phyloP scores from a whole-genome alignment of 2,797 vertebrate species.

The Perodicticus potto region DNA sequence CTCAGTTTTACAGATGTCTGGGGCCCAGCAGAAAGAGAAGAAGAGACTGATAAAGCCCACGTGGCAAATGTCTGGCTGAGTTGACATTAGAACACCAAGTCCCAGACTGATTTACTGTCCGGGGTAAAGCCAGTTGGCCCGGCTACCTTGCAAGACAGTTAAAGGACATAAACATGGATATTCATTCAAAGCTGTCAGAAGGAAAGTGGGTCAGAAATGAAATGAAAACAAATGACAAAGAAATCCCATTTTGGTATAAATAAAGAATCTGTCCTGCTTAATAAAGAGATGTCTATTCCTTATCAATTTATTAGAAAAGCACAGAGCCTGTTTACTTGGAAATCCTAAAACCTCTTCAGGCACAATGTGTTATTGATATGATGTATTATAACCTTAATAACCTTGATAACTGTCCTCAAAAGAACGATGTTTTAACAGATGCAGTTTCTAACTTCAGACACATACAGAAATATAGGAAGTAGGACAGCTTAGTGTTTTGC shows the following conservation, averaged over 20 bases:
- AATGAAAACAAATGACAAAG: slow-evolving; percentile 38
- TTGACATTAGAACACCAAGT: not conserved
- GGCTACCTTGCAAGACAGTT: not conserved
- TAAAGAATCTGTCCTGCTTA: not conserved
- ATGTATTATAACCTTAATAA: not conserved
- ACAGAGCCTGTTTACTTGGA: not conserved
- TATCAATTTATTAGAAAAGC: slow-evolving; percentile 47
- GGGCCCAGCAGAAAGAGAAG: not conserved
- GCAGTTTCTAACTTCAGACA: not conserved
- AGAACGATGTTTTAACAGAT: slow-evolving; percentile 48
- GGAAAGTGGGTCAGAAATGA: slow-evolving; percentile 34
- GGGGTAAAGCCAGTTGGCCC: not conserved
- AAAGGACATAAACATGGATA: not conserved
- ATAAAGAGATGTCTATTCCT: not conserved
- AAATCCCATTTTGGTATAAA: not conserved
- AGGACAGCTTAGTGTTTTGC: not conserved
- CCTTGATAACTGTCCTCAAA: slow-evolving; percentile 5
- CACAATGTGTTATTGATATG: slow-evolving; percentile 12
- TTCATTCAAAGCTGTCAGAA: slow-evolving; percentile 8
- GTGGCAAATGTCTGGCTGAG: not conserved
- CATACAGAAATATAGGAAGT: slow-evolving; percentile 47
- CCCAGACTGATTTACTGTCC: not conserved
- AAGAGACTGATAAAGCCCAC: not conserved
- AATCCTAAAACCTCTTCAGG: slow-evolving; percentile 43
- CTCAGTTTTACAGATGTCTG: not conserved